Percentiles rank a stretch among this genome's conserved stretches.
Evolutionary conservation across 2,797 vertebrate genomes (phyloP).

Genomic region (Echiichthys vipera): DNA sequence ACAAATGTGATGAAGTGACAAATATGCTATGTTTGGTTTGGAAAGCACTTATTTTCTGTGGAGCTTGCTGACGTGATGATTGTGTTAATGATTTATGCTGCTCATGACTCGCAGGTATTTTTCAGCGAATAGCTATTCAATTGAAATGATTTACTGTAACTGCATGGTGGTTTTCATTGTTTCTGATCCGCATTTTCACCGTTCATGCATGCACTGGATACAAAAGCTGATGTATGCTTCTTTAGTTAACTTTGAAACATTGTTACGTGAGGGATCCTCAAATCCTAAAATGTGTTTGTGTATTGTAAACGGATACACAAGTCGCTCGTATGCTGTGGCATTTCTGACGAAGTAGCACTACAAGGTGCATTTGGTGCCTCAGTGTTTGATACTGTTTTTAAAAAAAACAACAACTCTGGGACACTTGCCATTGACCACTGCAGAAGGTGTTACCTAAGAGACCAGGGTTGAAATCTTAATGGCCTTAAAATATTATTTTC

Average conservation of each 20-base stretch:
- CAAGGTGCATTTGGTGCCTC: not conserved
- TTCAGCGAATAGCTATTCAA: not conserved
- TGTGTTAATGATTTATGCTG: conserved; percentile 2
- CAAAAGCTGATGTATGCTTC: not conserved
- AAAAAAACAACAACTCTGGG: not conserved
- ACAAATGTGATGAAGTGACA: not conserved
- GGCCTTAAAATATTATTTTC: not conserved
- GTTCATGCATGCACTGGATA: not conserved
- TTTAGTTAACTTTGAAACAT: not conserved
- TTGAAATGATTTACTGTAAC: not conserved
- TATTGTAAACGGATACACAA: not conserved
- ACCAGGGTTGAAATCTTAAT: not conserved
- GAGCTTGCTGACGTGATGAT: not conserved
- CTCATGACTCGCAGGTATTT: not conserved
- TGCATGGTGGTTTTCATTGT: not conserved
- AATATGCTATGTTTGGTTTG: not conserved
- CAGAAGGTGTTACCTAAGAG: not conserved
- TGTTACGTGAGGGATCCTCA: not conserved
- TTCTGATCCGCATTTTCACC: not conserved
- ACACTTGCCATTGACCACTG: not conserved
- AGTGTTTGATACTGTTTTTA: not conserved
- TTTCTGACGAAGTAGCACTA: not conserved
- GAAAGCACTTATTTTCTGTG: not conserved
- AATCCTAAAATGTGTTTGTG: not conserved
- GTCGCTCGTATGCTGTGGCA: not conserved